These are phyloP conservation scores for Sycobia sp. DNA, from an alignment of 1,140 invertebrate species.

Conservation along the genomic window DNA sequence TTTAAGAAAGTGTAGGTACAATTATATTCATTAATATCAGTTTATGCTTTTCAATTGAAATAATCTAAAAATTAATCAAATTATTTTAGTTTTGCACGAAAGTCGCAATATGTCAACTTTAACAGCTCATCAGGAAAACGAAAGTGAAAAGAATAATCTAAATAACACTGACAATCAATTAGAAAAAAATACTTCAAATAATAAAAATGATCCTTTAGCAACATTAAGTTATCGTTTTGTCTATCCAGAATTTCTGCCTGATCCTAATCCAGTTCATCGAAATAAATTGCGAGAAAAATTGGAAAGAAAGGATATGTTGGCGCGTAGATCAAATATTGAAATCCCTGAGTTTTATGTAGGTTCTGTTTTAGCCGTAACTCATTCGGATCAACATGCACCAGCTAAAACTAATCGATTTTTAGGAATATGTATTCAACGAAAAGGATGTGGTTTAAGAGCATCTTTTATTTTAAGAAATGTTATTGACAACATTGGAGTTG, in stretches of 20 bases:
- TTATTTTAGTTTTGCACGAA: constrained; percentile 28
- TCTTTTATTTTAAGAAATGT: constrained; percentile 91
- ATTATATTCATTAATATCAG: no score
- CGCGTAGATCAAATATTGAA: constrained; percentile 78
- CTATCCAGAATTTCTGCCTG: constrained; percentile 95
- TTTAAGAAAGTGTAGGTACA: constrained; percentile 22
- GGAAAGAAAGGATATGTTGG: constrained; percentile 91
- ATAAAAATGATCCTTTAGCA: neutral
- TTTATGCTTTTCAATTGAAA: no score
- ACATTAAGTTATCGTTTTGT: constrained; percentile 66
- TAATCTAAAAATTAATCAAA: neutral
- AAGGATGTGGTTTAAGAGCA: constrained; percentile 79
- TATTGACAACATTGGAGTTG: constrained; percentile 86
- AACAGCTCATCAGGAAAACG: neutral
- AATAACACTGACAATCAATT: neutral
- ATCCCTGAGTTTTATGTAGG: constrained; percentile 99
- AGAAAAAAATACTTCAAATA: neutral
- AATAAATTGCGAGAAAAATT: constrained; percentile 86
- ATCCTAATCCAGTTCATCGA: constrained; percentile 77
- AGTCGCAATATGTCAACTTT: constrained; percentile 28
- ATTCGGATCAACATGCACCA: constrained; percentile 84
- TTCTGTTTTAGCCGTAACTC: constrained; percentile 89
- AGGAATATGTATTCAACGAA: constrained; percentile 92
- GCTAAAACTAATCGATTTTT: constrained; percentile 90
- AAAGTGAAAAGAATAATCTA: neutral